phyloP scores from a whole-genome alignment of 2,797 vertebrate species.

The Sebastolobus alascanus region DNA sequence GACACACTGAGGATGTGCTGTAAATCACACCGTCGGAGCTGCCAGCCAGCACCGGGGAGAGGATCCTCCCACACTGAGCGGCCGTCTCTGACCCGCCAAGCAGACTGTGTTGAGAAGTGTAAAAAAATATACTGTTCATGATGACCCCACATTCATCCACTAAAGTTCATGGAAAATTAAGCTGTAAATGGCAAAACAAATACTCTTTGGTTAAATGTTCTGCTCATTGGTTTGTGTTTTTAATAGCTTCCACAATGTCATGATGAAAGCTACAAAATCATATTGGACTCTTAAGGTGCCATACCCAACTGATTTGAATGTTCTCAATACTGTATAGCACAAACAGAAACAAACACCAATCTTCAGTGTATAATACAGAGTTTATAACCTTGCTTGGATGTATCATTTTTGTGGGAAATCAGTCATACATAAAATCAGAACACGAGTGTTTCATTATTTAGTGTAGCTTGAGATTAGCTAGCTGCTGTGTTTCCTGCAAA shows the following conservation, averaged over 20 bases:
- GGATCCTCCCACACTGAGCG: too few species aligned
- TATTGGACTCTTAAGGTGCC: neutral
- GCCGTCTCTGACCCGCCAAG: too few species aligned
- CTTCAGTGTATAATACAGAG: neutral
- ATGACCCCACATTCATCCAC: neutral
- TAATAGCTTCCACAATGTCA: neutral
- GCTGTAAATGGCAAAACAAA: neutral
- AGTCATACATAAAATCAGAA: conserved; percentile 26
- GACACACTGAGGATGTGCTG: too few species aligned
- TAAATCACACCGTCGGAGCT: too few species aligned
- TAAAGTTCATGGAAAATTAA: neutral
- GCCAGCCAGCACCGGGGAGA: too few species aligned
- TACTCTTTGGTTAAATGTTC: neutral
- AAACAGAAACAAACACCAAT: neutral
- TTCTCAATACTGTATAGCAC: neutral
- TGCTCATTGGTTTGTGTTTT: neutral
- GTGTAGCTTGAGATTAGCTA: conserved; percentile 16
- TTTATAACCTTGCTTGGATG: neutral
- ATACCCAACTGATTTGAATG: neutral
- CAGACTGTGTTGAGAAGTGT: too few species aligned
- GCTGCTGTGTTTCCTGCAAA: conserved; percentile 31
- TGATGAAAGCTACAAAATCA: neutral
- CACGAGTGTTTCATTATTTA: conserved; percentile 36
- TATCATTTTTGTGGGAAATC: conserved; percentile 7
- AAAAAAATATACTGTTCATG: too few species aligned